Conservation (phyloP, 2,113 vertebrate genomes). For the Raja brachyura region DNA sequence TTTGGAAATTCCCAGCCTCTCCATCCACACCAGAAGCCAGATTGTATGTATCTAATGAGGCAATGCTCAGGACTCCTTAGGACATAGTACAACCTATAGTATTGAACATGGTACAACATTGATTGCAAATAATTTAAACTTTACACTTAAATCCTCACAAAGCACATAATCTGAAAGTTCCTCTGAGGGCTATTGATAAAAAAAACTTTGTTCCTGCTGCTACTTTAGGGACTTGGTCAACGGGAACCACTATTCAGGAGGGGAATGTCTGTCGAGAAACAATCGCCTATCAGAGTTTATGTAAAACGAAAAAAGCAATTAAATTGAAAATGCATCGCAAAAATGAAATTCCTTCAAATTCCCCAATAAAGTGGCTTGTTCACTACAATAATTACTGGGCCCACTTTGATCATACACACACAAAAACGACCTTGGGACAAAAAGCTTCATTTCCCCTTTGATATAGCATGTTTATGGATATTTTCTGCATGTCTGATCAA, state of each 20-base stretch:
- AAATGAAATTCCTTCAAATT: constrained; percentile 29
- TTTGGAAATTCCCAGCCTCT: not conserved
- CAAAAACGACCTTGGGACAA: constrained; percentile 28
- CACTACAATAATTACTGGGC: not conserved
- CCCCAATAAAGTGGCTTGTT: constrained; percentile 22
- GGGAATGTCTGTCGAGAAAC: not conserved
- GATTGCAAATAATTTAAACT: not conserved
- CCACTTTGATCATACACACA: constrained; percentile 33
- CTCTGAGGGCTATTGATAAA: not conserved
- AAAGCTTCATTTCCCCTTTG: constrained; percentile 36
- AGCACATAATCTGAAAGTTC: not conserved
- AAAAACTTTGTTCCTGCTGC: not conserved
- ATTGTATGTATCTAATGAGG: not conserved
- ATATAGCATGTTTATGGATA: constrained; percentile 37
- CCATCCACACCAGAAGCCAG: not conserved
- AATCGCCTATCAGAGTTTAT: not conserved
- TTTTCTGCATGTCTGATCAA: constrained; percentile 36
- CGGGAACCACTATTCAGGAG: not conserved
- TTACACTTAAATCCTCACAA: not conserved
- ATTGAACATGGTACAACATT: not conserved
- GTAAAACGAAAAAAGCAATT: constrained; percentile 25
- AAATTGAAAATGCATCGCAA: constrained; percentile 3
- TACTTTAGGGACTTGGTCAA: not conserved
- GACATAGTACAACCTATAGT: not conserved
- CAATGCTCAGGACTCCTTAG: not conserved